Evolutionary conservation across 2,113 vertebrate species (phyloP), one percentile per base, ranked within the genome.

Genomic region (Datnioides undecimradiatus): DNA sequence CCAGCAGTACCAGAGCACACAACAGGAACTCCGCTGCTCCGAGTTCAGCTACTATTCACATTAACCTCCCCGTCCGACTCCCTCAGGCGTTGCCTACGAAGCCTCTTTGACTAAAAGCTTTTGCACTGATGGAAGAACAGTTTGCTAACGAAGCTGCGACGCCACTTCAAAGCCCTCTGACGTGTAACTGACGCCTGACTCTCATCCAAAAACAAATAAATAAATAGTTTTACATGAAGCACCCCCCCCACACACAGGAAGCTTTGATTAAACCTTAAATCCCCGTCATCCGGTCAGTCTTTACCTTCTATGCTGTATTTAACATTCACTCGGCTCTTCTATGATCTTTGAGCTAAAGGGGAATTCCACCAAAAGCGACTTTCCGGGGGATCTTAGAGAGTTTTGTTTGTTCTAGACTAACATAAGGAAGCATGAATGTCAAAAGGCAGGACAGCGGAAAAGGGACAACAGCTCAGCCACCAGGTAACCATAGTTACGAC

Each of bases 201-300:
- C 48, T 19, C 66, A 57, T 73, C 62, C 62, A 10, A 73, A 85
- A 38, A 52, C 27, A 27, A 77, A 79, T 63, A 33, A 79, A 88
- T 87, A 88, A 83, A 90, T 84, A 82, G 12, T 82, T 81, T 77
- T 29, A 73, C 31, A 46, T 38, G 7, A 57, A 57, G 13, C 5
- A 13, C 0, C 38, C 59, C 33, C 29, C 25, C 31, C 13, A n/a
- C n/a, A n/a, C n/a, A n/a, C 14, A 10, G 34, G 5, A 21, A 49
- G 57, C n/a, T 66, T 76, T 59, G 45, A 84, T 60, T 66, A 79
- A 77, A 78, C 60, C 19, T 54, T 34, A 64, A 80, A 49, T 64
- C 64, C 34, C 25, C 3, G 2, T 25, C 34, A n/a, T n/a, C 33
- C 4, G 57, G 43, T n/a, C 19, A 2, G 8, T 36, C 52, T 5